These are phyloP conservation scores for Triplophysa dalaica DNA, from an alignment of 2,113 vertebrate genomes.

Conservation along the genomic window DNA sequence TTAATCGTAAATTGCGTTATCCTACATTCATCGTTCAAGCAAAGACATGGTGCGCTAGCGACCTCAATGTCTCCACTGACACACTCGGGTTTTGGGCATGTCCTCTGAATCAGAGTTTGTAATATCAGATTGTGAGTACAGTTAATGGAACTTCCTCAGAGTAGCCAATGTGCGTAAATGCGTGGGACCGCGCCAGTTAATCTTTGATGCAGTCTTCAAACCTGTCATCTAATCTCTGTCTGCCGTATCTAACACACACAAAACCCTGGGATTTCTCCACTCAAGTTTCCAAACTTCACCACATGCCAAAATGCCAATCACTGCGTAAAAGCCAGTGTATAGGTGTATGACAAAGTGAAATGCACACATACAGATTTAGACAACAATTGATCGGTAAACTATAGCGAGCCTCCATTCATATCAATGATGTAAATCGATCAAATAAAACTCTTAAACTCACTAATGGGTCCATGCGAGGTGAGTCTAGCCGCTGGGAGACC, in stretches of 20 bases:
- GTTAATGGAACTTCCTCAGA: conserved; percentile 34
- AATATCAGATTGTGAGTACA: neutral
- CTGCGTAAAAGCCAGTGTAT: conserved; percentile 17
- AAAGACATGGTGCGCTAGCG: neutral
- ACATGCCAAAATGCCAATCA: neutral
- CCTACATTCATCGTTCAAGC: neutral
- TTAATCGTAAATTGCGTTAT: conserved; percentile 16
- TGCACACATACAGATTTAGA: neutral
- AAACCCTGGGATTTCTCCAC: conserved; percentile 21
- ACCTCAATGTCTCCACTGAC: neutral
- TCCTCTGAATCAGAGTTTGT: neutral
- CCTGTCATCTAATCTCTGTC: conserved; percentile 34
- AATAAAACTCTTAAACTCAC: conserved; percentile 59
- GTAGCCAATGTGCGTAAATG: conserved; percentile 11
- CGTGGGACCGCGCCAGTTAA: conserved; percentile 45
- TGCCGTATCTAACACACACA: neutral
- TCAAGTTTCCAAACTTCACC: conserved; percentile 40
- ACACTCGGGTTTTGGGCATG: neutral
- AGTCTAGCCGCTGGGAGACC: conserved; percentile 81
- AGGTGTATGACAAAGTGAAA: neutral
- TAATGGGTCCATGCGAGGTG: conserved; percentile 80
- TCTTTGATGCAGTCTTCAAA: conserved; percentile 49
- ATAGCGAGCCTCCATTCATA: conserved; percentile 6
- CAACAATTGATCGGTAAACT: neutral
- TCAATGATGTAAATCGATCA: conserved; percentile 18